A percentile compares a stretch with the other conserved stretches of the same genome.
These are phyloP conservation scores for Noctua comes DNA, from an alignment of 2,888 invertebrate genomes.

Conservation along the genomic window DNA sequence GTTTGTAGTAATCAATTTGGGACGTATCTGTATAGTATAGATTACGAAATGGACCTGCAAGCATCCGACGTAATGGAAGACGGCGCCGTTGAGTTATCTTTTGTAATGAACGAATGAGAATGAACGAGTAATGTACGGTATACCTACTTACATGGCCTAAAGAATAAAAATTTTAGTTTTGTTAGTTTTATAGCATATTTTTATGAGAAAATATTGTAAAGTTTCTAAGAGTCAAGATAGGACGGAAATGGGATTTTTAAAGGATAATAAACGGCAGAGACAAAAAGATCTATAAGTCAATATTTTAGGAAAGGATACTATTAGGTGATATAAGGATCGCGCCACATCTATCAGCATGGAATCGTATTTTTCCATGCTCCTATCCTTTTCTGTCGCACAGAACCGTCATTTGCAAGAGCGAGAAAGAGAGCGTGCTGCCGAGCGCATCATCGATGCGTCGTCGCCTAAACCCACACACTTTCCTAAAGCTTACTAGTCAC, in stretches of 20 bases:
- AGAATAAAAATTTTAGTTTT: background rate
- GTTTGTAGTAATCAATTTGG: conserved; percentile 37
- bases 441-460: no score
- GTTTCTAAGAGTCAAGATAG: no score
- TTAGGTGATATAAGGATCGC: background rate
- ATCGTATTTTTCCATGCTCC: background rate
- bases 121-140: conserved; percentile 9
- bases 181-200: background rate
- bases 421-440: background rate
- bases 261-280: background rate
- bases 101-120: conserved; percentile 30
- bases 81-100: conserved; percentile 25
- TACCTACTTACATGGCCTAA: background rate
- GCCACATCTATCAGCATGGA: background rate
- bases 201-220: no score
- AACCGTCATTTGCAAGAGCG: background rate
- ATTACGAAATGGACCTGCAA: conserved; percentile 31
- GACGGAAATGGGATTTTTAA: background rate
- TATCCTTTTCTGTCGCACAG: background rate
- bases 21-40: conserved; percentile 34
- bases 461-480: no score
- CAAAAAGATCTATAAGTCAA: no score
- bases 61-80: conserved; percentile 29
- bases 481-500: no score
- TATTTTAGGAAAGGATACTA: background rate